Percentiles rank a stretch among this genome's conserved stretches.
These are phyloP conservation scores for Drosophila bocqueti DNA, from an alignment of 1,140 invertebrate genomes.

Conservation along the genomic window DNA sequence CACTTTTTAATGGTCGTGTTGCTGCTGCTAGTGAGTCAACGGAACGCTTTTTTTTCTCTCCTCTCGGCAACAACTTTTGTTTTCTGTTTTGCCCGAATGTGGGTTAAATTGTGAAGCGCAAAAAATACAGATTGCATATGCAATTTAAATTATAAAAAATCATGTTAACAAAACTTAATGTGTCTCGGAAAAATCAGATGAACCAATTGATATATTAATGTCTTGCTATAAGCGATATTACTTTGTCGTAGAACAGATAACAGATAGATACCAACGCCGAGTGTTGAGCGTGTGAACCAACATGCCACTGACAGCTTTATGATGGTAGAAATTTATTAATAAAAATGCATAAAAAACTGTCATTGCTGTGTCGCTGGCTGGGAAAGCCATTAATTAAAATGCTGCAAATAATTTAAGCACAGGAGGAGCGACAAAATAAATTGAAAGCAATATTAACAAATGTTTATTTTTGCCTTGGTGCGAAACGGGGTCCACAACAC, in stretches of 20 bases:
- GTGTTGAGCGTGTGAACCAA: slow-evolving; percentile 60
- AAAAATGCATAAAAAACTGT: slow-evolving; percentile 53
- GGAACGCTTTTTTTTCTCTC: slow-evolving; percentile 1
- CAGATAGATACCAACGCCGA: slow-evolving; percentile 3
- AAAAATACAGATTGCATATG: slow-evolving; percentile 27
- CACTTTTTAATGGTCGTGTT: slow-evolving; percentile 25
- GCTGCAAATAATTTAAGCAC: slow-evolving; percentile 20
- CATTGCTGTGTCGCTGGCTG: slow-evolving; percentile 22
- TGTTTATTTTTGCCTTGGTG: slow-evolving; percentile 39
- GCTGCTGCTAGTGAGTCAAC: slow-evolving; percentile 27
- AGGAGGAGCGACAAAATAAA: slow-evolving; percentile 21
- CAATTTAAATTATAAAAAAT: slow-evolving; percentile 32
- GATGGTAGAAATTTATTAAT: slow-evolving; percentile 46
- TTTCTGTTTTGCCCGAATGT: slow-evolving; percentile 31
- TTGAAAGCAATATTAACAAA: slow-evolving; percentile 27
- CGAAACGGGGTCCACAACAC: slow-evolving; percentile 11
- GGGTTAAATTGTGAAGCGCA: slow-evolving; percentile 26
- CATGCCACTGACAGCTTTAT: slow-evolving; percentile 47
- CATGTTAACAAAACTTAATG: slow-evolving; percentile 32
- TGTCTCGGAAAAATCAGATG: slow-evolving; percentile 24
- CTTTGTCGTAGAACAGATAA: slow-evolving; percentile 18
- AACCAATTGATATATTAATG: slow-evolving; percentile 42
- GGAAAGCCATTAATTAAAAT: slow-evolving; percentile 43
- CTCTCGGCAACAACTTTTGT: slow-evolving; percentile 19
- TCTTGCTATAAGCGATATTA: slow-evolving; percentile 21